Base-by-base conservation (phyloP, 1,140 invertebrate genomes). In the Hesperophylax magnus region DNA sequence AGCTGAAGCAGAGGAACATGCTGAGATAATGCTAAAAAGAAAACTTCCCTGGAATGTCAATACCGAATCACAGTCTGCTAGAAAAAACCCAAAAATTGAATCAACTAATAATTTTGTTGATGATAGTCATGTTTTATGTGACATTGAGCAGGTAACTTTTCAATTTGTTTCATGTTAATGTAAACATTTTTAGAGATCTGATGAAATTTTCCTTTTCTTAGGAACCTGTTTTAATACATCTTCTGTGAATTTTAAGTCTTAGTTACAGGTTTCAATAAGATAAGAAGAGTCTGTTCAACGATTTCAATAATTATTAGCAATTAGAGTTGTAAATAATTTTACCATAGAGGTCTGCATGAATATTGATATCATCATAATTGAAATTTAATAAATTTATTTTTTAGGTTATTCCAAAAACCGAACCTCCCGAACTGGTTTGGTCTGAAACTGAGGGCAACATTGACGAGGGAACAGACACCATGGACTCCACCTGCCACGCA, bases 351-450 rank as follows among this genome's bases (percentile, higher is more conserved):
- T 47, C 39, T 47, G 39, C 14, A 47, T 11, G 39, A 47, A 47
- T 47, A 47, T 47, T 14, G 11, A 47, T 47, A 14, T 39, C 34
- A 8, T 39, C 54, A 20, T 18, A 58, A 18, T 58, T 11, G 3
- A 58, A 6, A 22, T 24, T 61, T 22, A 2, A 77, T 80, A 53
- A 69, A 74, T 81, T 18, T 74, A 75, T 80, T 71, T 87, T 89
- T 83, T 86, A 89, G 88, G 88, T 85, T 87, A 69, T 71, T 34
- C 63, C 77, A 20, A 79, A 78, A 79, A 58, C 17, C 6, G 77
- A 79, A 58, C 77, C 77, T 61, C 65, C 63, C 3, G 77, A 79
- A 39, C 20, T 78, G 60, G 20, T 53, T 65, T 76, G 69, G 47
- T 18, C 69, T 8, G 60, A 61, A 61, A 53, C 20, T 3, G 77